These are phyloP conservation scores for Caenorhabditis drosophilae DNA, from an alignment of 2,888 invertebrate species.

Conservation along the genomic window DNA sequence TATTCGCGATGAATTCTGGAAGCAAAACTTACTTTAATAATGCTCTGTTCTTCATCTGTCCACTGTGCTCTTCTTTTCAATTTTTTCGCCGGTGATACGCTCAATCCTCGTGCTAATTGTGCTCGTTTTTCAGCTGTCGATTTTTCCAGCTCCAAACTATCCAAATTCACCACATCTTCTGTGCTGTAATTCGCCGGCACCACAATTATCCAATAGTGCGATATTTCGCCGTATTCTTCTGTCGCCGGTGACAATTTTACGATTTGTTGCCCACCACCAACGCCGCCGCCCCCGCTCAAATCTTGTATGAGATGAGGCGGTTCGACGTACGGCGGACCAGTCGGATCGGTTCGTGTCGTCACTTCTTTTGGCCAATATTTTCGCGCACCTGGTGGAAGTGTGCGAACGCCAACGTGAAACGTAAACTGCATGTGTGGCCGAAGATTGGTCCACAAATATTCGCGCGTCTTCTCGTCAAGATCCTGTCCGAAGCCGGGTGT, in stretches of 20 bases:
- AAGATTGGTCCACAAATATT: conserved; percentile 57
- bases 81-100: conserved; percentile 42
- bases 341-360: conserved; percentile 54
- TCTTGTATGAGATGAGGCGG: conserved; percentile 55
- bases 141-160: conserved; percentile 40
- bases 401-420: conserved; percentile 61
- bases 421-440: conserved; percentile 65
- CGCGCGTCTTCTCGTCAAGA: conserved; percentile 40
- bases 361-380: conserved; percentile 65
- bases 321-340: conserved; percentile 65
- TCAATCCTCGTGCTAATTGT: conserved; percentile 30
- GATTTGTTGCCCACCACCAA: conserved; percentile 44
- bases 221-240: conserved; percentile 96
- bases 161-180: conserved; percentile 54
- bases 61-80: conserved; percentile 19
- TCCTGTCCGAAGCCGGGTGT: conserved; percentile 61
- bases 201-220: conserved; percentile 93
- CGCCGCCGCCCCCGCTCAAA: conserved; percentile 33
- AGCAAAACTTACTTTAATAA: not conserved
- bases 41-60: not conserved
- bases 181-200: conserved; percentile 79
- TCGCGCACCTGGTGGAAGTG: conserved; percentile 46
- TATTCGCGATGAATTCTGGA: not conserved
- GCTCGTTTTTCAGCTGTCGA: conserved; percentile 43
- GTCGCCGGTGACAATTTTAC: conserved; percentile 80